Conservation (phyloP, 2,888 invertebrate genomes). For the Philaethria dido region DNA sequence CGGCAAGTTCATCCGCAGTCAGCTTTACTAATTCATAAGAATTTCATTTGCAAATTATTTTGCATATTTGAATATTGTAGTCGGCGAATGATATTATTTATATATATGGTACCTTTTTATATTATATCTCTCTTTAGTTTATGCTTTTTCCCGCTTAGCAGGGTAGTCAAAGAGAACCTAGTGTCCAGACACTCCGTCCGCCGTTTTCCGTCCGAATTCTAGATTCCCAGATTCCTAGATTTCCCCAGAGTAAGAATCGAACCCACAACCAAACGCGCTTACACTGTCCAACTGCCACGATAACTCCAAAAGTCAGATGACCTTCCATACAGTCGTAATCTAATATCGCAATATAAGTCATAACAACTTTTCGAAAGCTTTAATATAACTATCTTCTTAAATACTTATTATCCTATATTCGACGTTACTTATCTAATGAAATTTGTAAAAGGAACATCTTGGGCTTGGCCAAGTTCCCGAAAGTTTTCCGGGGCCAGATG, state of each 20-base stretch:
- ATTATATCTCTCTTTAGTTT: background rate
- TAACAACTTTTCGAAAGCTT: background rate
- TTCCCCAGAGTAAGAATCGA: too few relatives aligned
- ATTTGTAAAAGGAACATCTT: constrained; percentile 23
- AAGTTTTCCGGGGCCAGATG: constrained; percentile 38
- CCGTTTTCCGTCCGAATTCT: too few relatives aligned
- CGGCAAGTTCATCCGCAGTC: constrained; percentile 28
- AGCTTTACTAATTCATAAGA: constrained; percentile 26
- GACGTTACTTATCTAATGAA: constrained; percentile 11
- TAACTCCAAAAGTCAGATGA: too few relatives aligned
- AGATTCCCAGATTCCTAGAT: too few relatives aligned
- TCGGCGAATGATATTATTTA: background rate
- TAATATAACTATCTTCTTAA: constrained; percentile 1
- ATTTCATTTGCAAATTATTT: constrained; percentile 35
- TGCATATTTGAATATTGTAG: background rate
- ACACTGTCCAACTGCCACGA: too few relatives aligned
- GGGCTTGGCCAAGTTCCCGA: constrained; percentile 31
- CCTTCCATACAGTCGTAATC: background rate
- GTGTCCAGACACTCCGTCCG: too few relatives aligned
- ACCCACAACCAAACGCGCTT: too few relatives aligned
- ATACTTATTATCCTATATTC: constrained; percentile 7
- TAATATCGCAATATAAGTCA: background rate
- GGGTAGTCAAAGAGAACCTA: too few relatives aligned
- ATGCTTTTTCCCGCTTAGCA: too few relatives aligned
- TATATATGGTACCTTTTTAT: background rate